Conservation (phyloP, 30 jellyfish, hydroid and myxozoan genomes). For the Cassiopea andromeda region DNA sequence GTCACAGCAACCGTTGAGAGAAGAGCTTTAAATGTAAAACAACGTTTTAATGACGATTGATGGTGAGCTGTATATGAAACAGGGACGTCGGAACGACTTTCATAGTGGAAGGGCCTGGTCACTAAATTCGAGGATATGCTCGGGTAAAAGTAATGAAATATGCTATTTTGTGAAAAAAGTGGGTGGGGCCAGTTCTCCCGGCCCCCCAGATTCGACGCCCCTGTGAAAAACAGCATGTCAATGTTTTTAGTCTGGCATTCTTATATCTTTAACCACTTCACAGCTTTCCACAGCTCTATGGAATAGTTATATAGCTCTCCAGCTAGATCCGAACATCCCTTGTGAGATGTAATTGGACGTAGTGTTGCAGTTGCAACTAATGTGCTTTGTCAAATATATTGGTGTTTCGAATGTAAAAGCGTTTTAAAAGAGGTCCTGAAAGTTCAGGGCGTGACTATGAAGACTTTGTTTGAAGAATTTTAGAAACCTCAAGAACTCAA, state of each 20-base stretch:
- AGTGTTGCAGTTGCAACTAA: not conserved
- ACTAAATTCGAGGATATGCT: no score
- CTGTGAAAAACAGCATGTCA: not conserved
- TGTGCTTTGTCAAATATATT: not conserved
- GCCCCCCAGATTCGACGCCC: no score
- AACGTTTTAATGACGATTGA: no score
- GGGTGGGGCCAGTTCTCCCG: no score
- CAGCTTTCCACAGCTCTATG: not conserved
- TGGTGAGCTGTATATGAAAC: no score
- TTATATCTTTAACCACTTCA: not conserved
- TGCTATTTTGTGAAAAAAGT: no score
- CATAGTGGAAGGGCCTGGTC: no score
- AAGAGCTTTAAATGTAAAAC: no score
- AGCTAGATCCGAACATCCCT: not conserved
- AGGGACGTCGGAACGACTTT: no score
- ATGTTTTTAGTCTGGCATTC: not conserved
- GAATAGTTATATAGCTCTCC: not conserved
- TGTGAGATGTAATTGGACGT: not conserved
- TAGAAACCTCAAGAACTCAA: not conserved
- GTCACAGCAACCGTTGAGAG: no score
- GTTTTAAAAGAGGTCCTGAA: constrained; percentile 2
- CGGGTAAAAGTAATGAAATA: no score
- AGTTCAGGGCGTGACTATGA: not conserved
- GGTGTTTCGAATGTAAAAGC: not conserved
- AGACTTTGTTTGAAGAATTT: not conserved